Conservation (phyloP, 2,888 invertebrate species). For the Seira ritae region DNA sequence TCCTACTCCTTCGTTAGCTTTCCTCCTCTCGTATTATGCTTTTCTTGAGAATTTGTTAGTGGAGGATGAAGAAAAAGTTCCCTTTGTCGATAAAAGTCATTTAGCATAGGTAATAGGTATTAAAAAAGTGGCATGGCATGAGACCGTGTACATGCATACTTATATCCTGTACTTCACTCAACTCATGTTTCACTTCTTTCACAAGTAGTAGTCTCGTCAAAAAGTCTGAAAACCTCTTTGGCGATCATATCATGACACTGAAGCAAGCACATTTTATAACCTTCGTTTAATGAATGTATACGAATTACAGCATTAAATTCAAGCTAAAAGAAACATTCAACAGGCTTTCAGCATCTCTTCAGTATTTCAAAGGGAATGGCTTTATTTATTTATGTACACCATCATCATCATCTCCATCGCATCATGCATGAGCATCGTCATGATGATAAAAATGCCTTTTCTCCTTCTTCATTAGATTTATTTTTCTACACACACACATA, state of each 20-base stretch:
- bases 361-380: conserved; percentile 19
- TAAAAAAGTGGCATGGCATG: background rate
- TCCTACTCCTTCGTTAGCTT: background rate
- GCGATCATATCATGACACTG: background rate
- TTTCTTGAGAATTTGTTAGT: background rate
- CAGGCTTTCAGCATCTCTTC: conserved; percentile 40
- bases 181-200: too few species aligned
- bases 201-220: too few species aligned
- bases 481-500: too few species aligned
- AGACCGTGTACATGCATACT: background rate
- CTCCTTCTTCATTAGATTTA: background rate
- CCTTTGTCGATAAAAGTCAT: conserved; percentile 1
- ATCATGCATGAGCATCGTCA: too few species aligned
- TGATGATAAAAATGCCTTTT: background rate
- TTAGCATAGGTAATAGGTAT: conserved; percentile 13
- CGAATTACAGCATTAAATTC: too few species aligned
- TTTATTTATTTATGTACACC: conserved; percentile 35
- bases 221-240: too few species aligned
- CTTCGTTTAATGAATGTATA: background rate
- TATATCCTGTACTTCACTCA: too few species aligned
- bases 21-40: background rate
- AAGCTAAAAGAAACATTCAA: conserved; percentile 30
- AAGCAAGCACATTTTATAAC: background rate
- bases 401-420: background rate
- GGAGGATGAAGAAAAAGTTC: background rate